Conservation (phyloP, 2,888 invertebrate genomes). For the Stenodera caucasica region DNA sequence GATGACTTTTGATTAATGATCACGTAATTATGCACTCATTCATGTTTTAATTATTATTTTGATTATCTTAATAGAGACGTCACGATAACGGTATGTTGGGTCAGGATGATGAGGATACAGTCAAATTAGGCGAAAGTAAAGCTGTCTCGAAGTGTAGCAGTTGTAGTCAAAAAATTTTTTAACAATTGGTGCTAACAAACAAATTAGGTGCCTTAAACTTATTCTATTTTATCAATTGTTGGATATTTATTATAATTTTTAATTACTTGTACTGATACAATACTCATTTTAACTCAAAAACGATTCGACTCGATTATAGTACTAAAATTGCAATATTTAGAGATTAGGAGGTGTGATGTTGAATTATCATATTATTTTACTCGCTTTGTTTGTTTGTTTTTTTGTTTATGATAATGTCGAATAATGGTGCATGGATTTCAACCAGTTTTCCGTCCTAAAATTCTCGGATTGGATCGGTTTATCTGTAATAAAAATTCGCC, state of each 20-base stretch:
- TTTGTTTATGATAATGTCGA: not conserved
- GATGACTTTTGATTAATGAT: too few relatives aligned
- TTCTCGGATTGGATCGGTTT: not conserved
- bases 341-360: not conserved
- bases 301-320: not conserved
- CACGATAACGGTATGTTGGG: conserved; percentile 70
- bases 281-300: conserved; percentile 14
- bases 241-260: conserved; percentile 14
- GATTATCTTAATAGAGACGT: conserved; percentile 64
- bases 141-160: conserved; percentile 69
- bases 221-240: conserved; percentile 10
- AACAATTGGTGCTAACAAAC: conserved; percentile 16
- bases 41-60: too few relatives aligned
- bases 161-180: conserved; percentile 56
- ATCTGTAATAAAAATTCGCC: conserved; percentile 1
- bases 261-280: conserved; percentile 15
- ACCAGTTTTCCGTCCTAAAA: conserved; percentile 5
- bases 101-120: conserved; percentile 64
- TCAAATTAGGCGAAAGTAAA: conserved; percentile 69
- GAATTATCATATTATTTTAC: not conserved
- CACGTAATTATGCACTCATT: too few relatives aligned
- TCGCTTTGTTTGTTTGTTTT: not conserved
- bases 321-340: conserved; percentile 1
- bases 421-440: not conserved
- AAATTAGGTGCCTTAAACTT: conserved; percentile 22